phyloP scores from a whole-genome alignment of 2,797 vertebrate genomes.

The Pteronotus mesoamericanus region DNA sequence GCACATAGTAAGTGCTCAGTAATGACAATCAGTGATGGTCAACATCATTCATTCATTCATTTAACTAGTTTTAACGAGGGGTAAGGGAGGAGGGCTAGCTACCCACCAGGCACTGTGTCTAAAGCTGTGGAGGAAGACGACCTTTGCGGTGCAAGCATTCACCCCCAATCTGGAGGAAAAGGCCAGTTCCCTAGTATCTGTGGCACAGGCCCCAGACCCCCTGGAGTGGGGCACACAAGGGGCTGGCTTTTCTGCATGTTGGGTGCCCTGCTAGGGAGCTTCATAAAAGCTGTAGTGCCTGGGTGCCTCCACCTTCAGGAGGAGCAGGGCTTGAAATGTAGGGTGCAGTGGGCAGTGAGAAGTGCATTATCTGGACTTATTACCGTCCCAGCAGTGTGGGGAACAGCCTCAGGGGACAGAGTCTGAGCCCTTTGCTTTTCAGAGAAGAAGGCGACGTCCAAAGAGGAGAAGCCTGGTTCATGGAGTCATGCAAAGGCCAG shows the following conservation, averaged over 20 bases:
- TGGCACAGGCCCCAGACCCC: background rate
- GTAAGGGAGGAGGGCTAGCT: background rate
- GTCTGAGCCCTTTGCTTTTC: background rate
- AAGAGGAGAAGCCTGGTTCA: background rate
- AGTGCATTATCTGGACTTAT: too few species aligned
- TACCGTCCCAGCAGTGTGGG: background rate
- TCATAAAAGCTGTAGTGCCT: background rate
- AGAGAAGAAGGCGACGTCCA: background rate
- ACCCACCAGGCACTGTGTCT: background rate
- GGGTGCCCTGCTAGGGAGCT: background rate
- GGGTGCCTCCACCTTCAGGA: background rate
- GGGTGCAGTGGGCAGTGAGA: background rate
- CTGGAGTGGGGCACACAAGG: background rate
- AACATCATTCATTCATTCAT: background rate
- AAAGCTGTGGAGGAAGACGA: background rate
- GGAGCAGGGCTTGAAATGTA: background rate
- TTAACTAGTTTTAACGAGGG: background rate
- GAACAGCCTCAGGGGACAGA: background rate
- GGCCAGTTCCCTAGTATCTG: rapidly evolving
- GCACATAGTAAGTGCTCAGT: background rate
- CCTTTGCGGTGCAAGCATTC: background rate
- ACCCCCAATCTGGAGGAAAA: background rate
- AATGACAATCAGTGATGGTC: background rate
- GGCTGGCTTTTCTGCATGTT: too few species aligned
- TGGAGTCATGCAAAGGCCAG: background rate